A percentile compares a stretch with the other conserved stretches of the same genome.
Conservation (phyloP, 2,888 invertebrate species). For the Tetramorium bicarinatum region DNA sequence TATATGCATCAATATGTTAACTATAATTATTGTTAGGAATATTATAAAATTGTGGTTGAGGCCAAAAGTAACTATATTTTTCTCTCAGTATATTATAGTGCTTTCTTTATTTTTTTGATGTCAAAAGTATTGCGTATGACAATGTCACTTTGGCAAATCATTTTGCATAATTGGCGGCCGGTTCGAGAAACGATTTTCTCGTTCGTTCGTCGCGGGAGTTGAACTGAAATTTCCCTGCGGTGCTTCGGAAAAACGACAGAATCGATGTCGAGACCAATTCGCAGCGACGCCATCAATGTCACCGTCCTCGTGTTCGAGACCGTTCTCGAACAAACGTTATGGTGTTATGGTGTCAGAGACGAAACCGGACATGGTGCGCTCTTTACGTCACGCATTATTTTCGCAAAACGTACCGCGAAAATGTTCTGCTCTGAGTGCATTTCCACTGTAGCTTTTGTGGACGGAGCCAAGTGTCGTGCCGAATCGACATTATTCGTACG, state of each 20-base stretch:
- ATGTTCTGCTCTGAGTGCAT: constrained; percentile 28
- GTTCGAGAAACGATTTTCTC: constrained; percentile 56
- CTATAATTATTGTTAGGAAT: too few species aligned
- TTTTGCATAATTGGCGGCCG: constrained; percentile 5
- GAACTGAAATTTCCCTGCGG: constrained; percentile 62
- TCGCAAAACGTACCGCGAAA: constrained; percentile 59
- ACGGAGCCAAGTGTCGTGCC: neutral
- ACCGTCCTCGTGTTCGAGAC: constrained; percentile 50
- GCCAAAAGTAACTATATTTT: too few species aligned
- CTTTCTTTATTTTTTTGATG: neutral
- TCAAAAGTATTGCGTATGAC: constrained; percentile 4
- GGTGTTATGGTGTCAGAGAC: constrained; percentile 5
- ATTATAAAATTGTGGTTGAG: too few species aligned
- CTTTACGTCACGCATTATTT: constrained; percentile 44
- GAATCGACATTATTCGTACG: neutral
- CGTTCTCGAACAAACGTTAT: constrained; percentile 37
- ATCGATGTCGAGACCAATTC: constrained; percentile 70
- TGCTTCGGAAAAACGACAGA: constrained; percentile 58
- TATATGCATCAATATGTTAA: too few species aligned
- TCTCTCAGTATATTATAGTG: neutral
- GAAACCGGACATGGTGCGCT: constrained; percentile 8
- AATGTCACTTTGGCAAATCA: constrained; percentile 17
- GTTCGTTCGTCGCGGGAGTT: constrained; percentile 58
- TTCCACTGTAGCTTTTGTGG: too few species aligned
- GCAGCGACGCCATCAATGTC: constrained; percentile 50